Percentiles rank a stretch among this genome's conserved stretches.
phyloP scores from a whole-genome alignment of 2,113 vertebrate species.

The Tupaia chinensis region DNA sequence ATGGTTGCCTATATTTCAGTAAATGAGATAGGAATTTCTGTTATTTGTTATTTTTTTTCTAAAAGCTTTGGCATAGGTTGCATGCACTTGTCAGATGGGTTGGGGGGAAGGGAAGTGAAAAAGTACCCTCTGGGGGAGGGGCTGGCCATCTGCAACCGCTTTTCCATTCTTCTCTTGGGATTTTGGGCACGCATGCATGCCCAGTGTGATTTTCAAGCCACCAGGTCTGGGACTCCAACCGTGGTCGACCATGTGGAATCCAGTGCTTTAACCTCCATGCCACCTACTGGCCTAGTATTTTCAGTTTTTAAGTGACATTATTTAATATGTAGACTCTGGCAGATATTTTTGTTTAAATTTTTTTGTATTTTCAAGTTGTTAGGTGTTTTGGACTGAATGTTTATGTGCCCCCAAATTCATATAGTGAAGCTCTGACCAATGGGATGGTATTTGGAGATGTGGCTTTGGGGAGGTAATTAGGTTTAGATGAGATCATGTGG shows the following conservation, averaged over 20 bases:
- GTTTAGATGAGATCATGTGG: background rate
- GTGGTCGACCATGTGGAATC: too few relatives aligned
- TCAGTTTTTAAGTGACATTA: slow-evolving; percentile 46
- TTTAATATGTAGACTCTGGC: slow-evolving; percentile 27
- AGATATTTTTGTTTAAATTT: background rate
- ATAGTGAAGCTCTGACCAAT: background rate
- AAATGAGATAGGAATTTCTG: slow-evolving; percentile 39
- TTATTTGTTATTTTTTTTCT: background rate
- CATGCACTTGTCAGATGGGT: too few relatives aligned
- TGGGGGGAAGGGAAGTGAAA: too few relatives aligned
- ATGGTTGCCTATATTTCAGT: background rate
- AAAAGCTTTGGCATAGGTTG: too few relatives aligned
- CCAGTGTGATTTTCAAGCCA: too few relatives aligned
- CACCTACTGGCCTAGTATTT: too few relatives aligned
- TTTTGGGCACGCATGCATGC: too few relatives aligned
- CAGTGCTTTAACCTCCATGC: too few relatives aligned
- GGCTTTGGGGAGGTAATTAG: background rate
- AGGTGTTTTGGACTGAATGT: background rate
- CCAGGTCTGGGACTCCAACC: too few relatives aligned
- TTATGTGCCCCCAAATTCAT: background rate
- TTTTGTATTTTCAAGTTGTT: background rate
- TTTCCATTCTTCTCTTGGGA: too few relatives aligned
- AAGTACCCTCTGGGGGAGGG: too few relatives aligned
- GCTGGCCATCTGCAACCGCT: too few relatives aligned
- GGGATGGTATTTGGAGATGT: background rate